Percentiles rank a stretch among this genome's conserved stretches.
phyloP scores from a whole-genome alignment of 2,888 invertebrate species.

The Autographa pulchrina region DNA sequence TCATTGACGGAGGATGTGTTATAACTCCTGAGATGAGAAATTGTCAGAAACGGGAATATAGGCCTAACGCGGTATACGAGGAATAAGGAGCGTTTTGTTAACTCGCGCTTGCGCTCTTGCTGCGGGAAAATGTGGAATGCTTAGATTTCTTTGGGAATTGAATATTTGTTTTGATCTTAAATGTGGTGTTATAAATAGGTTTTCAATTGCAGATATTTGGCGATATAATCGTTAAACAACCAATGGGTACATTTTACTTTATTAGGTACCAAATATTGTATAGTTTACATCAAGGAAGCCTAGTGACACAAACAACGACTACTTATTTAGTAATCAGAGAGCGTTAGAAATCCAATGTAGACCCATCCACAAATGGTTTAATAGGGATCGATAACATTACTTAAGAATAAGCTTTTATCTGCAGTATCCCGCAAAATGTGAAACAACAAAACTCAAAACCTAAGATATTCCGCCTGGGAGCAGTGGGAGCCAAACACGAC shows the following conservation, averaged over 20 bases:
- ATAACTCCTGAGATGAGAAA: constrained; percentile 4
- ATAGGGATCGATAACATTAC: too few species aligned
- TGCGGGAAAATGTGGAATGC: background rate
- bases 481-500: background rate
- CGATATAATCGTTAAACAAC: background rate
- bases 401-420: too few species aligned
- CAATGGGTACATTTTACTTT: background rate
- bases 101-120: background rate
- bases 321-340: background rate
- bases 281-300: background rate
- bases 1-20: constrained; percentile 11
- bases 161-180: background rate
- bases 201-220: background rate
- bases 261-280: background rate
- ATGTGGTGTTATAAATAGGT: background rate
- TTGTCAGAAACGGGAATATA: background rate
- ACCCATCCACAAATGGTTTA: too few species aligned
- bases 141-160: background rate
- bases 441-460: background rate
- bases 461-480: background rate
- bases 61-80: background rate
- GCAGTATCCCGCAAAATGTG: constrained; percentile 2
- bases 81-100: background rate
- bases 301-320: background rate
- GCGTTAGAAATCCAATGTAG: background rate